Percentiles rank a stretch among this genome's conserved stretches.
These are phyloP conservation scores for Coregonus suidteri DNA, from an alignment of 2,797 vertebrate genomes.

Conservation along the genomic window DNA sequence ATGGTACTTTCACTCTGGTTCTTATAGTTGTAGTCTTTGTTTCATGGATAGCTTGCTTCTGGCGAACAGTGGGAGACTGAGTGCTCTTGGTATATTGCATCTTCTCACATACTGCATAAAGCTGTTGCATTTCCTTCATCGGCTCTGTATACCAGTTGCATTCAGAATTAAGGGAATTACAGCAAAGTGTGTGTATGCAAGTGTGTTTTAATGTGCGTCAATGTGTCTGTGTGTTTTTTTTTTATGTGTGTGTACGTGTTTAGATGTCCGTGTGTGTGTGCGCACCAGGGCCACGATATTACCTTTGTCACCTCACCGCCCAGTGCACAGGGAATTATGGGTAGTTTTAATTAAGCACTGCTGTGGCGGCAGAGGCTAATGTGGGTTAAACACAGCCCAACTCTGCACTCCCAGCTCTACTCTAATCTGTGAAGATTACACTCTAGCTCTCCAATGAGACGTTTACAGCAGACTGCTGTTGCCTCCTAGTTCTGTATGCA, in stretches of 20 bases:
- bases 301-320: slow-evolving; percentile 36
- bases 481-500: slow-evolving; percentile 27
- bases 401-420: slow-evolving; percentile 9
- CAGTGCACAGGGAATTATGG: slow-evolving; percentile 38
- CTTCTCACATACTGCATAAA: not conserved
- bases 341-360: slow-evolving; percentile 62
- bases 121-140: not conserved
- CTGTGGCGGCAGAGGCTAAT: slow-evolving; percentile 42
- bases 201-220: not conserved
- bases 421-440: slow-evolving; percentile 22
- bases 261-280: slow-evolving; percentile 22
- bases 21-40: not conserved
- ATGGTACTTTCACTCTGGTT: slow-evolving; percentile 3
- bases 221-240: not conserved
- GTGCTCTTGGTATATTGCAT: not conserved
- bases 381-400: slow-evolving; percentile 60
- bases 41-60: not conserved
- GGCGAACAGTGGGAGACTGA: not conserved
- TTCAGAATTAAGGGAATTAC: not conserved
- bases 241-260: slow-evolving; percentile 21
- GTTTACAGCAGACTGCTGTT: slow-evolving; percentile 19
- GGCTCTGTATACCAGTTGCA: not conserved
- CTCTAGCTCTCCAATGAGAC: not conserved
- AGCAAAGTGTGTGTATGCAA: not conserved
- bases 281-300: slow-evolving; percentile 1